Evolutionary conservation across 2,113 vertebrate genomes (phyloP).

Genomic region (Chlamydotis undulata): DNA sequence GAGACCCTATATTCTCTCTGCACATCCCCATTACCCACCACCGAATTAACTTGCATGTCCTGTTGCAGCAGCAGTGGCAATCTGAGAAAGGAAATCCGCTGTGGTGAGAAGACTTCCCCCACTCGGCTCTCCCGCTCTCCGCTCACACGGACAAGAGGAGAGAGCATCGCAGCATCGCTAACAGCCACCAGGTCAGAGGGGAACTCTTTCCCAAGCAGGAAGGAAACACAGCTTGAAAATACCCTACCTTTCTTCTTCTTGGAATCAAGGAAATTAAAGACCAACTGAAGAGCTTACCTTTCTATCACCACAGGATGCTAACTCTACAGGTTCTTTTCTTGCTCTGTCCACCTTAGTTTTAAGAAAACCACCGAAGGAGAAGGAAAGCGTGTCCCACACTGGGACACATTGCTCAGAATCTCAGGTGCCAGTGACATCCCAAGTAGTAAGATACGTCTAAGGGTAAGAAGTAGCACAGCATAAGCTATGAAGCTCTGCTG

Average conservation of each 20-base stretch:
- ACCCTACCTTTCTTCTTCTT: background rate
- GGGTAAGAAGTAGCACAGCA: background rate
- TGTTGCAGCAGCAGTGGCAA: background rate
- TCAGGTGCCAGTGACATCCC: background rate
- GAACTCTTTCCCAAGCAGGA: background rate
- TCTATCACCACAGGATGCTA: background rate
- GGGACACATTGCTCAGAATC: accelerated
- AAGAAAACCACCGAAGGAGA: background rate
- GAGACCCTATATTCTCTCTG: background rate
- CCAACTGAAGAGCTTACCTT: background rate
- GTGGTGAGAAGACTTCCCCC: background rate
- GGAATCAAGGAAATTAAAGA: background rate
- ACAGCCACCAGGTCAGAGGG: accelerated
- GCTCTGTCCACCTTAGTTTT: background rate
- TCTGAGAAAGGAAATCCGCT: background rate
- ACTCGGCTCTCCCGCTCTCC: background rate
- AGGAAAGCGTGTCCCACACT: background rate
- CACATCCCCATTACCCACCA: accelerated
- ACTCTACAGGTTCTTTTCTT: background rate
- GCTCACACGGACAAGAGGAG: background rate
- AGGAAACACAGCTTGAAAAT: background rate
- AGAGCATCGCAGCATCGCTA: accelerated
- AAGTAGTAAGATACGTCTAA: background rate
- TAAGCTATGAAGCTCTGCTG: background rate
- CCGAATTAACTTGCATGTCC: background rate